Percentiles rank a stretch among this genome's conserved stretches.
Conservation (phyloP, 2,797 vertebrate genomes). For the Pangasius larnaudii region DNA sequence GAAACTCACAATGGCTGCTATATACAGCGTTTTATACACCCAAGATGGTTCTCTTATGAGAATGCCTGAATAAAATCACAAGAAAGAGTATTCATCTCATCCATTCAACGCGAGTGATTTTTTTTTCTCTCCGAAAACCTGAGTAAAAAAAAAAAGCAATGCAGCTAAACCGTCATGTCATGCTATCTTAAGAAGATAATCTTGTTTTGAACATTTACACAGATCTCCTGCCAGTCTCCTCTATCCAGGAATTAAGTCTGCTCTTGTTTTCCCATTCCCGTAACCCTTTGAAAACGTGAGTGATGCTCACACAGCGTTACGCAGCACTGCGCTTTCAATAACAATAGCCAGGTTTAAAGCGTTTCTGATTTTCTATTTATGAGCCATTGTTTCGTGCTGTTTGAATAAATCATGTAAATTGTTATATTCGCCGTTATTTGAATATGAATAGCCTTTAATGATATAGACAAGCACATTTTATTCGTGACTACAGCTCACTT, state of each 20-base stretch:
- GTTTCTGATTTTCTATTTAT: conserved; percentile 17
- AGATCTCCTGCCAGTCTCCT: conserved; percentile 23
- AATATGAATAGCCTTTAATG: conserved; percentile 40
- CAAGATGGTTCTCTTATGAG: conserved; percentile 1
- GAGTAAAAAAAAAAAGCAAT: background rate
- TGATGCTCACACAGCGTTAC: conserved; percentile 9
- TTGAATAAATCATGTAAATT: conserved; percentile 36
- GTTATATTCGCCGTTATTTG: conserved; percentile 20
- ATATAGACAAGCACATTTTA: conserved; percentile 22
- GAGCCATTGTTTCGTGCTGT: conserved; percentile 29
- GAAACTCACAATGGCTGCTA: conserved; percentile 4
- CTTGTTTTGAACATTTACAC: conserved; percentile 43
- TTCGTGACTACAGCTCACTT: conserved; percentile 1
- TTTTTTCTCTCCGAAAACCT: background rate
- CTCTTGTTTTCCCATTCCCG: conserved; percentile 31
- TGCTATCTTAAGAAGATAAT: conserved; percentile 39
- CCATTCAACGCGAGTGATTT: background rate
- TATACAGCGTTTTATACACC: conserved; percentile 9
- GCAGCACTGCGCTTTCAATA: background rate
- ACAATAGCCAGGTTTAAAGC: conserved; percentile 28
- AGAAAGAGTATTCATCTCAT: background rate
- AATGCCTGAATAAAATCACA: conserved; percentile 32
- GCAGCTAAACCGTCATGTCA: conserved; percentile 6
- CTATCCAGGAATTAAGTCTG: conserved; percentile 34
- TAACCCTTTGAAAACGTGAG: conserved; percentile 7